phyloP scores from a whole-genome alignment of 2,797 vertebrate species.

The Knipowitschia caucasica region DNA sequence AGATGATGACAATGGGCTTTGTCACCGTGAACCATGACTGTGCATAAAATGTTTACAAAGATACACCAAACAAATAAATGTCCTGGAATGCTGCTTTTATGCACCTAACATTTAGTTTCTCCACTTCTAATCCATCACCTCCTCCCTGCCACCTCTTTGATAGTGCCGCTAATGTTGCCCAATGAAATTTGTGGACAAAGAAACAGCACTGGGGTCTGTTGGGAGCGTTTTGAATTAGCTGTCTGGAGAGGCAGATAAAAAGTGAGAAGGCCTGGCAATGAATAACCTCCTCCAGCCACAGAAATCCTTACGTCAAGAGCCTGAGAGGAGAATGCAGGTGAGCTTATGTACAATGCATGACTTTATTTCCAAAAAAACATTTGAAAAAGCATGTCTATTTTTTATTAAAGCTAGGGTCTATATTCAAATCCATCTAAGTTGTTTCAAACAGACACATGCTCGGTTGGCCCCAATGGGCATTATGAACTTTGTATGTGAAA shows the following conservation, averaged over 20 bases:
- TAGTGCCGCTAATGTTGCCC: slow-evolving; percentile 53
- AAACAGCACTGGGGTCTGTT: slow-evolving; percentile 34
- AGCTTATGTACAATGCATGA: no score
- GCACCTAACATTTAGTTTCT: slow-evolving; percentile 39
- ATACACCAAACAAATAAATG: slow-evolving; percentile 6
- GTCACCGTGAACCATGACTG: slow-evolving; percentile 40
- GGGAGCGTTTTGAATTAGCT: slow-evolving; percentile 57
- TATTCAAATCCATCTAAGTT: no score
- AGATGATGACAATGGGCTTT: slow-evolving; percentile 43
- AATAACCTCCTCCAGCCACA: slow-evolving; percentile 56
- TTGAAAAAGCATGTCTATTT: no score
- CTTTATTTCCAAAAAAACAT: no score
- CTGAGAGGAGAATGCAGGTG: slow-evolving; percentile 7
- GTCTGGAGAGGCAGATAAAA: slow-evolving; percentile 17
- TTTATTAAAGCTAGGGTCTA: no score
- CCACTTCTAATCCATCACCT: slow-evolving; percentile 48
- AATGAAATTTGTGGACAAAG: slow-evolving; percentile 66
- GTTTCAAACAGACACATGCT: no score
- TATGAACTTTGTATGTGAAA: no score
- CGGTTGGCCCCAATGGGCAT: no score
- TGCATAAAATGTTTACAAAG: slow-evolving; percentile 40
- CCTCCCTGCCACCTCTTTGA: slow-evolving; percentile 45
- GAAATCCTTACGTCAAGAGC: slow-evolving; percentile 65
- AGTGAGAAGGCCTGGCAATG: slow-evolving; percentile 39
- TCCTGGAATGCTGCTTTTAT: slow-evolving; percentile 22